Evolutionary conservation across 2,888 invertebrate genomes (phyloP), one percentile per base, ranked within the genome.

Genomic region (Pyrrhia umbra): DNA sequence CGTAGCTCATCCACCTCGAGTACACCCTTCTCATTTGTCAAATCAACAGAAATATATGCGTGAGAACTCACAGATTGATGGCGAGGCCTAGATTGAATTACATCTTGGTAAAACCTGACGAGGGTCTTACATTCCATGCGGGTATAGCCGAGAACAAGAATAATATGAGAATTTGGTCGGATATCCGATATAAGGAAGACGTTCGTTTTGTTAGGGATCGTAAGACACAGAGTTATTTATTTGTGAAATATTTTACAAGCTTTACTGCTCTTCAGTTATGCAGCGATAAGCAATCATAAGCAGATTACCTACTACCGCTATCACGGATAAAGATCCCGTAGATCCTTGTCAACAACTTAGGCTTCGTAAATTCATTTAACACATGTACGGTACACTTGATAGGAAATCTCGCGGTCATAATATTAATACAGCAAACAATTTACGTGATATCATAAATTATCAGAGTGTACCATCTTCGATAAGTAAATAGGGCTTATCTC

Each of bases 21-120:
- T 85, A 87, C 90, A 94, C 94, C 94, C 94, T 94, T 89, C 92
- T 95, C 94, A 95, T 95, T 95, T 95, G 94, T 95, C 94, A 94
- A 95, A 94, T 95, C 94, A 95, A 91, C 93, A 92, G 92, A 93
- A 94, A 94, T 94, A 92, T 95, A 94, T 94, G 93, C 93, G 92
- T 91, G 92, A 92, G 91, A 92, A 92, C 90, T 90, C 89, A 91
- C 93, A 93, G 94, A 94, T 94, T 95, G 94, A 94, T 94, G 94
- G 92, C 87, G 86, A 89, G 89, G 90, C 89, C 92, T 92, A 92
- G 94, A 94, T 94, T 94, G 94, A 94, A 95, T 94, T 94, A 94
- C 94, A 92, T 90, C 91, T 90, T 85, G 88, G 92, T 86, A 90
- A 89, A 90, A 88, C 89, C 92, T 94, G 94, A 95, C 93, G 92